These are phyloP conservation scores for Lepidostoma basale DNA, from an alignment of 1,140 invertebrate species.

Conservation along the genomic window DNA sequence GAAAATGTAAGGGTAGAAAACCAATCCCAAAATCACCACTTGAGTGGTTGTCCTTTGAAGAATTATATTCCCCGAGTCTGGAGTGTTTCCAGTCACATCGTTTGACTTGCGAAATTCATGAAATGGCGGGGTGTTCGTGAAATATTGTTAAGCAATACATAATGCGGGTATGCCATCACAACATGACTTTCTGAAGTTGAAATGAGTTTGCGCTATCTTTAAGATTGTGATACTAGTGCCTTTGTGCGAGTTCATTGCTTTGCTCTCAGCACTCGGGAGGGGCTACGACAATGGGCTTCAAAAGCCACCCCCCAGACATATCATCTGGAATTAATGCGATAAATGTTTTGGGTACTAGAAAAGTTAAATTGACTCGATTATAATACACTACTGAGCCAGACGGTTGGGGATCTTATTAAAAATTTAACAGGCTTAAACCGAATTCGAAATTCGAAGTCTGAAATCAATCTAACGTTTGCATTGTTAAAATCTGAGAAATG, in stretches of 20 bases:
- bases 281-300: not conserved
- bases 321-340: slow-evolving; percentile 1
- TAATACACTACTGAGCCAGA: not conserved
- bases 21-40: not conserved
- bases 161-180: slow-evolving; percentile 13
- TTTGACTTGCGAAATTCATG: not conserved
- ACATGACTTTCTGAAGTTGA: slow-evolving; percentile 12
- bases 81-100: not conserved
- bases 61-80: not conserved
- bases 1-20: not conserved
- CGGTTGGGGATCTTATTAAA: too few relatives aligned
- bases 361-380: slow-evolving; percentile 1
- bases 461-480: too few relatives aligned
- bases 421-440: too few relatives aligned
- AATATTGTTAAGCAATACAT: slow-evolving; percentile 17
- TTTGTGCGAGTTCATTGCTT: slow-evolving; percentile 8
- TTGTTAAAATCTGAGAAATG: too few relatives aligned
- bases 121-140: not conserved
- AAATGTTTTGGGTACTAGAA: not conserved
- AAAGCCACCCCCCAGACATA: not conserved
- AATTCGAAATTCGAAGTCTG: too few relatives aligned
- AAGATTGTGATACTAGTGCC: slow-evolving; percentile 22
- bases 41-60: not conserved
- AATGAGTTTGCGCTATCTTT: slow-evolving; percentile 23
- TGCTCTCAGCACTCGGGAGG: not conserved